Base-by-base conservation (phyloP, 2,888 invertebrate species). In the Chrysotoxum bicinctum region DNA sequence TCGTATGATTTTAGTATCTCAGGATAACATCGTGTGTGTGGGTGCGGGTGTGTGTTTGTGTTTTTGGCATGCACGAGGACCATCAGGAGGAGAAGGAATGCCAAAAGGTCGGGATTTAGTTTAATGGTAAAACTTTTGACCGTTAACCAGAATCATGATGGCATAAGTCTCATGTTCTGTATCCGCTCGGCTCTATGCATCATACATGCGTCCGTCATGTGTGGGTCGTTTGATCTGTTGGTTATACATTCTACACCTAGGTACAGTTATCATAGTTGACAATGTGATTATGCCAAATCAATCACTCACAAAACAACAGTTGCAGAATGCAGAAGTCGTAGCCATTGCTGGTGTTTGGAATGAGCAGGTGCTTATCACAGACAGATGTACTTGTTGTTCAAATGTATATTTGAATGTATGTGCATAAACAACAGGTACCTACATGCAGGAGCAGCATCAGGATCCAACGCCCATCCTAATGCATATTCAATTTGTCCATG, bases 401-500 rank as follows among this genome's bases (percentile, higher is more conserved):
- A 4, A 3, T 8, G n/a, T 26, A 3, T 23, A 14, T 23, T 14
- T 14, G 21, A 10, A 21, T 10, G 48, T 19, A 23, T 23, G 58
- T 21, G 19, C 16, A 50, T 6, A 79, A 12, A 74, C 50, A 50
- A 58, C 62, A 64, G 73, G 52, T 74, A 64, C 8, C 48, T 26
- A 43, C 14, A 40, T n/a, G 60, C 19, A 26, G 66, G 10, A 50
- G 32, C 8, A 19, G 32, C 40, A 21, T 8, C 60, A 40, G 10
- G 23, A 66, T 50, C 50, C 26, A 30, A 68, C 58, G 54, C 56
- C 72, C 81, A 35, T 48, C 16, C 73, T 81, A 77, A 85, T 85
- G 76, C 85, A 85, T 85, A 85, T 85, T 81, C 85, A 85, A 85
- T 85, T 85, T 85, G 85, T 85, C 76, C 85, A 73, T 81, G 81